A percentile compares a stretch with the other conserved stretches of the same genome.
phyloP scores from a whole-genome alignment of 30 jellyfish, hydroid and myxozoan species.

The Catostylus mosaicus region DNA sequence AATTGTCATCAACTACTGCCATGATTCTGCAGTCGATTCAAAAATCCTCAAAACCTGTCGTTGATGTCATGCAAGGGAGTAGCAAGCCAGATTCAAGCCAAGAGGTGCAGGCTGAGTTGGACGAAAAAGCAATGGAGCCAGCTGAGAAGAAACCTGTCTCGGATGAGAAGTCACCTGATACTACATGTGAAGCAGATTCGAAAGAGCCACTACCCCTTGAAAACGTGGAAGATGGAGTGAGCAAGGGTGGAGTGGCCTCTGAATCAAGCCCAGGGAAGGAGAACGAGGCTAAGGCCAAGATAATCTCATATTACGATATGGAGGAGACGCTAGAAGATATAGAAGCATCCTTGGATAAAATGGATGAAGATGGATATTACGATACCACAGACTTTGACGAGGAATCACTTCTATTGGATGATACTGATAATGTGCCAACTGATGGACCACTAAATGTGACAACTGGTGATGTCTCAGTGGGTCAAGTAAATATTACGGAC shows the following conservation, averaged over 20 bases:
- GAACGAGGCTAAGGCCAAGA: constrained; percentile 9
- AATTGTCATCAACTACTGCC: constrained; percentile 35
- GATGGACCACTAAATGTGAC: background rate
- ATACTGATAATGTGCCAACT: background rate
- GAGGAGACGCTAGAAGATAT: constrained; percentile 7
- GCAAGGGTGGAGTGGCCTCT: background rate
- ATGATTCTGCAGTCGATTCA: constrained; percentile 25
- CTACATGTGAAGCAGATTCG: background rate
- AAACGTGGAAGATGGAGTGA: too few relatives aligned
- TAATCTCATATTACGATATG: constrained; percentile 18
- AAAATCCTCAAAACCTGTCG: constrained; percentile 7
- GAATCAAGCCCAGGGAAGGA: background rate
- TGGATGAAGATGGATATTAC: constrained; percentile 3
- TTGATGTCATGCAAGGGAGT: background rate
- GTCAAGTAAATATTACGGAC: background rate
- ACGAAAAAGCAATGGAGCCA: background rate
- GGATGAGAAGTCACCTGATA: background rate
- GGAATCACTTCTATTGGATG: constrained; percentile 35
- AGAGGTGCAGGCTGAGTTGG: background rate
- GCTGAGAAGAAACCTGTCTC: background rate
- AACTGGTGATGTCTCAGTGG: background rate
- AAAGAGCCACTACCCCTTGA: too few relatives aligned
- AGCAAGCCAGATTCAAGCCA: background rate
- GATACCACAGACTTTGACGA: constrained; percentile 19
- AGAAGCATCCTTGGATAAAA: constrained; percentile 27